Evolutionary conservation across 2,888 invertebrate species (phyloP).

Genomic region (Tromatobia lineatoria): DNA sequence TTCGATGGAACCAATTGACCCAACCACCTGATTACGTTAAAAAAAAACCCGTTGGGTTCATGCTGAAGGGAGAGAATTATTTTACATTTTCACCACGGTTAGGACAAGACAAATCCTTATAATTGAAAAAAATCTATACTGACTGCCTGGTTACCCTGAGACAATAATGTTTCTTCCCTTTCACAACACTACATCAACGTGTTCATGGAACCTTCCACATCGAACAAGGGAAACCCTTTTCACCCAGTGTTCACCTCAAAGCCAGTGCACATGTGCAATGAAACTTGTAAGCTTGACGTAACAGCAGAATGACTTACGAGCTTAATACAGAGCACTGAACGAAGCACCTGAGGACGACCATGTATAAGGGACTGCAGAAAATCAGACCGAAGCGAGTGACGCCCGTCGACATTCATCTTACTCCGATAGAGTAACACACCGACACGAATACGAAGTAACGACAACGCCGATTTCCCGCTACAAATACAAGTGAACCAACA

Average conservation of each 20-base stretch:
- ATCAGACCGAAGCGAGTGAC: constrained; percentile 34
- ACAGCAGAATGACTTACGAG: constrained; percentile 48
- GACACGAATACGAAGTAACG: constrained; percentile 46
- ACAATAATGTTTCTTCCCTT: not conserved
- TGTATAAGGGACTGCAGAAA: constrained; percentile 17
- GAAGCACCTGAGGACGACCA: constrained; percentile 35
- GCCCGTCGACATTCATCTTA: constrained; percentile 49
- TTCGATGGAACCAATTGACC: too few species aligned
- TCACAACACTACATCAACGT: not conserved
- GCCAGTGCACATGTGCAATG: too few species aligned
- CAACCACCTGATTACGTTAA: too few species aligned
- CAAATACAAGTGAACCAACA: not conserved
- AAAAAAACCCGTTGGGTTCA: too few species aligned
- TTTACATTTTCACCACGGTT: too few species aligned
- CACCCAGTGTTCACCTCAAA: too few species aligned
- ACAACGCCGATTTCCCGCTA: constrained; percentile 15
- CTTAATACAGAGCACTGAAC: constrained; percentile 12
- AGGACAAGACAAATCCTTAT: too few species aligned
- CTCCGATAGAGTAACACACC: constrained; percentile 54
- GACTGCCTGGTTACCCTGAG: not conserved
- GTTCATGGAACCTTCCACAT: not conserved
- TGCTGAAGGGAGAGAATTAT: too few species aligned
- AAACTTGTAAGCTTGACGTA: constrained; percentile 30
- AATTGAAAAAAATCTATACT: too few species aligned
- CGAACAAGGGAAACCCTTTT: not conserved